Evolutionary conservation across 1,140 invertebrate species (phyloP), one percentile per base, ranked within the genome.

Genomic region (Wasmannia auropunctata): DNA sequence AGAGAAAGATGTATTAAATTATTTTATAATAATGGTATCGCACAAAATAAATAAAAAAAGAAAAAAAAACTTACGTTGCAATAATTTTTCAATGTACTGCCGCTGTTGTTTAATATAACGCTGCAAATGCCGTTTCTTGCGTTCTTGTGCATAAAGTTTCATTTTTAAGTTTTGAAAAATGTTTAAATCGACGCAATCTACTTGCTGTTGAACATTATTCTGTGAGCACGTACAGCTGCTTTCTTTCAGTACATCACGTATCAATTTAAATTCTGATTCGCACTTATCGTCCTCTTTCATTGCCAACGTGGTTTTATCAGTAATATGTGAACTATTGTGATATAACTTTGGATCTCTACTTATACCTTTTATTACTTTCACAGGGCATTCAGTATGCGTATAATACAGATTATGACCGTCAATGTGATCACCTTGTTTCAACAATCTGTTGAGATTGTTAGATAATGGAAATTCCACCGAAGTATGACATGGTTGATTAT

Each of bases 81-180:
- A 93, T 49, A 97, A 93, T 91, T 96, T 95, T 91, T 97, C 96
- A 11, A 96, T 96, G 79, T 97, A 95, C 25, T 96, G 95, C 84
- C 97, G 96, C 83, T 97, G 96, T 65, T 96, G 96, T 87, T 96
- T 96, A 14, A 97, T 93, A 85, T 95, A 96, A 83, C 95, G 93
- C 89, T 97, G 96, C 56, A 97, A 92, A 91, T 96, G 96, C 62
- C 96, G 95, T 90, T 96, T 96, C 60, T 96, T 96, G 63, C 96
- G 94, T 85, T 97, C 97, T 86, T 96, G 96, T 62, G 94, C 92
- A 51, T 95, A 94, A 43, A 96, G 91, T 86, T 95, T 95, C 16
- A 92, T 88, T 85, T 95, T 95, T 28, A 96, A 90, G 56, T 93
- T 93, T 62, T 96, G 95, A 34, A 96, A 88, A 25, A 95, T 91